phyloP scores from a whole-genome alignment of 2,888 invertebrate genomes.

The Oxytorus armatus region DNA sequence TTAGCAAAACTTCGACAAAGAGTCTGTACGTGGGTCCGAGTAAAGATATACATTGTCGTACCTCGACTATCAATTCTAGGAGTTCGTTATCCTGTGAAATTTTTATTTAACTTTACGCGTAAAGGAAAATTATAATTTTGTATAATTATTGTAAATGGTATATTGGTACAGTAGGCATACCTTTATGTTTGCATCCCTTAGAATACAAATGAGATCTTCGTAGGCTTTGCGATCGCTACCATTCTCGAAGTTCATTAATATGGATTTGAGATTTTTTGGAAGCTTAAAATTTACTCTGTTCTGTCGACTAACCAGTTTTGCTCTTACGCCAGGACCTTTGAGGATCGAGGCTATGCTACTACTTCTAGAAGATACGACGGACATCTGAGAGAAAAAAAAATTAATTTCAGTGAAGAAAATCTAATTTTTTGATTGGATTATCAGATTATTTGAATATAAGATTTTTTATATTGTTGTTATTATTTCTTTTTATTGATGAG shows the following conservation, averaged over 20 bases:
- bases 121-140: background rate
- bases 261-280: constrained; percentile 85
- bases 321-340: constrained; percentile 77
- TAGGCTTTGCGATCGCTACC: constrained; percentile 84
- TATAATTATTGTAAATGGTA: background rate
- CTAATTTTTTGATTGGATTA: too few species aligned
- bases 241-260: constrained; percentile 84
- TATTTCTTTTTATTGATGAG: too few species aligned
- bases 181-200: constrained; percentile 85
- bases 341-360: constrained; percentile 80
- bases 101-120: constrained; percentile 20
- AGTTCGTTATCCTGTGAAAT: constrained; percentile 85
- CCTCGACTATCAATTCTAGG: constrained; percentile 86
- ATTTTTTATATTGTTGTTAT: too few species aligned
- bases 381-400: constrained; percentile 77
- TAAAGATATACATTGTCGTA: constrained; percentile 86
- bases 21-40: constrained; percentile 86
- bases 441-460: too few species aligned
- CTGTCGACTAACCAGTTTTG: constrained; percentile 72
- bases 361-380: constrained; percentile 80
- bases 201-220: constrained; percentile 85
- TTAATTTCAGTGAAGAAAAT: too few species aligned
- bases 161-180: constrained; percentile 71
- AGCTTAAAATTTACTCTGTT: constrained; percentile 84
- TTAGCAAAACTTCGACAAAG: constrained; percentile 87